These are phyloP conservation scores for Lacerta viridis DNA, from an alignment of 2,797 vertebrate species.

Conservation along the genomic window DNA sequence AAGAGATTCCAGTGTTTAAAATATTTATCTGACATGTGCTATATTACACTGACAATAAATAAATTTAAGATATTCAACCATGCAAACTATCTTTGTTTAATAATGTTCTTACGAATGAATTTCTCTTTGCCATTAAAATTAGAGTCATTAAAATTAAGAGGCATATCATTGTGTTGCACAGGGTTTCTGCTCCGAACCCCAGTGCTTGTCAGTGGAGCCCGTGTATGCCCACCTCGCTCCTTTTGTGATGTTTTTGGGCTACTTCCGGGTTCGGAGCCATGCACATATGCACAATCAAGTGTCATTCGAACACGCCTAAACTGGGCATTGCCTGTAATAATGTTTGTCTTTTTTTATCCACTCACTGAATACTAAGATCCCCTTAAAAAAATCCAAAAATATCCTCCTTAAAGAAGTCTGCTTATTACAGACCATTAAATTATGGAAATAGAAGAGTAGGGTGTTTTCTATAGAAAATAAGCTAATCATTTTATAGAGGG, in stretches of 20 bases:
- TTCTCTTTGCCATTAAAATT: neutral
- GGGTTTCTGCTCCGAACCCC: no score
- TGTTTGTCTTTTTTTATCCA: neutral
- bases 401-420: neutral
- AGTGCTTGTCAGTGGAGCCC: no score
- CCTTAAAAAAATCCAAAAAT: neutral
- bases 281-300: no score
- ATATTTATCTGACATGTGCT: neutral
- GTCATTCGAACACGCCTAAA: no score
- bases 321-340: no score
- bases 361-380: neutral
- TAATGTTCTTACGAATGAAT: neutral
- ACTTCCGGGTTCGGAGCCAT: no score
- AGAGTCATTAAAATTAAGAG: neutral
- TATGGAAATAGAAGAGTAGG: neutral
- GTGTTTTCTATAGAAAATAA: neutral
- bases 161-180: no score
- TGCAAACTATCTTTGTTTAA: neutral
- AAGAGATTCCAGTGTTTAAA: conserved; percentile 22
- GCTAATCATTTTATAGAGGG: neutral
- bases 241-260: no score
- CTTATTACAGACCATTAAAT: neutral
- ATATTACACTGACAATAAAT: neutral
- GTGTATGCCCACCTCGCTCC: no score
- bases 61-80: neutral